Percentiles rank a stretch among this genome's conserved stretches.
These are phyloP conservation scores for Aleadryas rufinucha DNA, from an alignment of 2,113 vertebrate genomes.

Conservation along the genomic window DNA sequence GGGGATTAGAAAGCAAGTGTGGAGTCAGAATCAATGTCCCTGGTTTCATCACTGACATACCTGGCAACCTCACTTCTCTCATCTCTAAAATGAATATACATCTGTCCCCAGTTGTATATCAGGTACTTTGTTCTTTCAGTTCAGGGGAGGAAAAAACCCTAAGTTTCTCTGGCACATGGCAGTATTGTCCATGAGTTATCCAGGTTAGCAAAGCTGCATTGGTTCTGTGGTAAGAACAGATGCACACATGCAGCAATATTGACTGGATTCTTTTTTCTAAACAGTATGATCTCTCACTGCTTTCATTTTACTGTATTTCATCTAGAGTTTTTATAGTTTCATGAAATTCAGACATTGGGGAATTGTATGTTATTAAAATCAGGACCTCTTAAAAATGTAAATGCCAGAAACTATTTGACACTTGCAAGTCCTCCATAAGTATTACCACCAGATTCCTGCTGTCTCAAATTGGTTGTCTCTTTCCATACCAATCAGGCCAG, in stretches of 20 bases:
- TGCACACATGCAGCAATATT: neutral
- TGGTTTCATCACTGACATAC: neutral
- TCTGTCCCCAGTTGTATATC: neutral
- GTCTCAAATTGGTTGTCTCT: neutral
- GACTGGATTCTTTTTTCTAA: neutral
- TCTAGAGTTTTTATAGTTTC: neutral
- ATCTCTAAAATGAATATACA: neutral
- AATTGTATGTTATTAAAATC: neutral
- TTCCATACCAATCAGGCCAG: neutral
- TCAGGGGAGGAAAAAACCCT: neutral
- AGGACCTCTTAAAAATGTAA: neutral
- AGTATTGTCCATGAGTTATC: neutral
- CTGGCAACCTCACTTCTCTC: neutral
- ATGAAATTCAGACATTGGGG: neutral
- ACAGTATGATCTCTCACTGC: neutral
- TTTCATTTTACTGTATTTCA: neutral
- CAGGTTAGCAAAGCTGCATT: neutral
- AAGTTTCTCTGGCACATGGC: neutral
- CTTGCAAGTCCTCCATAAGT: neutral
- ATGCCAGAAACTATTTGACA: neutral
- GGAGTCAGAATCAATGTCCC: neutral
- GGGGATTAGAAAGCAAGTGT: neutral
- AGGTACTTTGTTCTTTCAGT: neutral
- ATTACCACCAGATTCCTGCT: neutral
- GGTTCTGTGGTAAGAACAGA: neutral